Conservation (phyloP, 1,140 invertebrate genomes). For the Bombyx mandarina region DNA sequence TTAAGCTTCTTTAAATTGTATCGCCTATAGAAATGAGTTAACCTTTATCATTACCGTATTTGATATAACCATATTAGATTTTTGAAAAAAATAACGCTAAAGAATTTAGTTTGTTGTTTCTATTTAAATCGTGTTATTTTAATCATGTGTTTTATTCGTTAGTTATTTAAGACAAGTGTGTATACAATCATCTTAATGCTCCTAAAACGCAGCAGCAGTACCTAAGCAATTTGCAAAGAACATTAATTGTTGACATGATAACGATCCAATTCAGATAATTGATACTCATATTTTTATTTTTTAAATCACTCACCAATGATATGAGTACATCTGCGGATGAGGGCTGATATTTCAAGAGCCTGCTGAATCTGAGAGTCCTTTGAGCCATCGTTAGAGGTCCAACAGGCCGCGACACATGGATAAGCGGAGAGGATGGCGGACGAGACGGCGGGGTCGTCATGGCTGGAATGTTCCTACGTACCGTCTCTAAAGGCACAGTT, state of each 20-base stretch:
- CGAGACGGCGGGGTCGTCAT: conserved; percentile 46
- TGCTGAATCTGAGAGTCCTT: conserved; percentile 76
- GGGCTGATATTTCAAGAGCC: conserved; percentile 72
- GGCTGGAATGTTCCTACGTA: conserved; percentile 65
- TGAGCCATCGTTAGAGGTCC: conserved; percentile 74
- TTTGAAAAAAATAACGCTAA: too few relatives aligned
- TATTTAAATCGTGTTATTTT: too few relatives aligned
- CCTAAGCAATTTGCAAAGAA: neutral
- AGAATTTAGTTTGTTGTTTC: too few relatives aligned
- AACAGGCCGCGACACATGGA: conserved; percentile 46
- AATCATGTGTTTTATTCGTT: too few relatives aligned
- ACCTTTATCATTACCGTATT: too few relatives aligned
- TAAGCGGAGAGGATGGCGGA: conserved; percentile 56
- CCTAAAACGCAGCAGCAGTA: too few relatives aligned
- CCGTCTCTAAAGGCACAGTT: conserved; percentile 80
- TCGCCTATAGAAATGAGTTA: too few relatives aligned
- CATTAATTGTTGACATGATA: conserved; percentile 1
- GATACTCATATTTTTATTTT: neutral
- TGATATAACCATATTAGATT: too few relatives aligned
- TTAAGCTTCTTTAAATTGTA: too few relatives aligned
- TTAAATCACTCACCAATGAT: conserved; percentile 41
- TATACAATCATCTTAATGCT: too few relatives aligned
- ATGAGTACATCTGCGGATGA: conserved; percentile 53
- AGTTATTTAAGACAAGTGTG: too few relatives aligned
- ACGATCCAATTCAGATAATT: conserved; percentile 1